phyloP scores from a whole-genome alignment of 2,113 vertebrate genomes.

The Phodopus roborovskii region DNA sequence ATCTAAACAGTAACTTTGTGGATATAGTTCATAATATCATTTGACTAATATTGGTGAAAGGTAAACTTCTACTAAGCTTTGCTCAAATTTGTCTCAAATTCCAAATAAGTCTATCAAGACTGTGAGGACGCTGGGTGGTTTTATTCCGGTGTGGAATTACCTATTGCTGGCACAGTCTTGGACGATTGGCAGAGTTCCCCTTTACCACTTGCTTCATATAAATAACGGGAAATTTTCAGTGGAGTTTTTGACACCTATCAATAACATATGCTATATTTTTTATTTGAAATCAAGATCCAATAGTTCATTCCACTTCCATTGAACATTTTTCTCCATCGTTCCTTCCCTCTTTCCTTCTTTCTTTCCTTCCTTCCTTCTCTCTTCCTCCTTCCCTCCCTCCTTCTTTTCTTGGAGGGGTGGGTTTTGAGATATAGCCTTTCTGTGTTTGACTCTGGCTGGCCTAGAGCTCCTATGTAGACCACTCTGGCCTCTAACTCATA shows the following conservation, averaged over 20 bases:
- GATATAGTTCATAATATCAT: constrained; percentile 73
- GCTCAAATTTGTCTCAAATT: constrained; percentile 72
- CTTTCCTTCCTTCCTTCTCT: no score
- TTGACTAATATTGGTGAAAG: constrained; percentile 73
- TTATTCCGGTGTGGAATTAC: constrained; percentile 34
- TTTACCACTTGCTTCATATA: constrained; percentile 63
- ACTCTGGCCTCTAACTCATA: not conserved
- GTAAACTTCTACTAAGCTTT: constrained; percentile 73
- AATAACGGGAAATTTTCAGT: constrained; percentile 64
- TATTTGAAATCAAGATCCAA: constrained; percentile 44
- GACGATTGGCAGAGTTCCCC: constrained; percentile 60
- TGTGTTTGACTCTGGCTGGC: not conserved
- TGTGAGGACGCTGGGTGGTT: constrained; percentile 22
- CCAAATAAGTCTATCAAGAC: constrained; percentile 67
- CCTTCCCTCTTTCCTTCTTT: not conserved
- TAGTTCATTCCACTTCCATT: constrained; percentile 59
- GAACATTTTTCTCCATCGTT: not conserved
- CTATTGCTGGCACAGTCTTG: constrained; percentile 59
- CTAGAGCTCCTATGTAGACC: not conserved
- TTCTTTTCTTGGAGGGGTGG: no score
- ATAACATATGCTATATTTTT: constrained; percentile 57
- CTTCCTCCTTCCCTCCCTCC: not conserved
- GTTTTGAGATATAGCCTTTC: not conserved
- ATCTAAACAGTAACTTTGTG: constrained; percentile 78
- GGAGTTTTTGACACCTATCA: constrained; percentile 60